Conservation (phyloP, 2,888 invertebrate genomes). For the Ellobium chinense region DNA sequence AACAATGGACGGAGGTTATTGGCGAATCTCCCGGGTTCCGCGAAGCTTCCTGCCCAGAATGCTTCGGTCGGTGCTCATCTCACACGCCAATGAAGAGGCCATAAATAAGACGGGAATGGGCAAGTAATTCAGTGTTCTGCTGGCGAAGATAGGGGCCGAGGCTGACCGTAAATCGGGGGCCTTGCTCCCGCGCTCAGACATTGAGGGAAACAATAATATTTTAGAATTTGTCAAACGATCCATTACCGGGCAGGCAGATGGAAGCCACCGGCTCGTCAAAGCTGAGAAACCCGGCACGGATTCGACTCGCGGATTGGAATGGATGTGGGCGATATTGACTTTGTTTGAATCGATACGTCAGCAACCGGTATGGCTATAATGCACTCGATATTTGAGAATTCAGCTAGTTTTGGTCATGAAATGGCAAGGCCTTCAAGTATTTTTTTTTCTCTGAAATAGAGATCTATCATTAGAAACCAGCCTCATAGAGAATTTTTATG, state of each 20-base stretch:
- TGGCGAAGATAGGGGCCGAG: conserved; percentile 47
- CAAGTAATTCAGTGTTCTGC: conserved; percentile 55
- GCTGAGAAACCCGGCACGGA: conserved; percentile 38
- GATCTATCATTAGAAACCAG: no score
- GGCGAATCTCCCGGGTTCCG: not conserved
- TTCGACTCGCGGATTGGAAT: no score
- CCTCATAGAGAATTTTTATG: no score
- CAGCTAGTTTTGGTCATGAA: no score
- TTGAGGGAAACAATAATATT: conserved; percentile 53
- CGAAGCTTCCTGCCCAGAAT: conserved; percentile 10
- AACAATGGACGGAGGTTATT: not conserved
- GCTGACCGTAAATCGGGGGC: conserved; percentile 46
- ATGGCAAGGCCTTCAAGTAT: no score
- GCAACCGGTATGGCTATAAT: no score
- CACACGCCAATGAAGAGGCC: conserved; percentile 50
- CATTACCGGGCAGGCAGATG: conserved; percentile 47
- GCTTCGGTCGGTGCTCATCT: conserved; percentile 38
- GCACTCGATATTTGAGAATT: no score
- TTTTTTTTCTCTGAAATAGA: no score
- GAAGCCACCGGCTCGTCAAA: conserved; percentile 35
- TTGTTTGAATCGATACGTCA: conserved; percentile 30
- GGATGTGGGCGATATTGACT: no score
- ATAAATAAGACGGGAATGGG: conserved; percentile 54
- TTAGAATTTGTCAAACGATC: conserved; percentile 52
- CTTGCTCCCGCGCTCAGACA: conserved; percentile 35